Conservation (phyloP, 2,113 vertebrate genomes). For the Semicossyphus pulcher region DNA sequence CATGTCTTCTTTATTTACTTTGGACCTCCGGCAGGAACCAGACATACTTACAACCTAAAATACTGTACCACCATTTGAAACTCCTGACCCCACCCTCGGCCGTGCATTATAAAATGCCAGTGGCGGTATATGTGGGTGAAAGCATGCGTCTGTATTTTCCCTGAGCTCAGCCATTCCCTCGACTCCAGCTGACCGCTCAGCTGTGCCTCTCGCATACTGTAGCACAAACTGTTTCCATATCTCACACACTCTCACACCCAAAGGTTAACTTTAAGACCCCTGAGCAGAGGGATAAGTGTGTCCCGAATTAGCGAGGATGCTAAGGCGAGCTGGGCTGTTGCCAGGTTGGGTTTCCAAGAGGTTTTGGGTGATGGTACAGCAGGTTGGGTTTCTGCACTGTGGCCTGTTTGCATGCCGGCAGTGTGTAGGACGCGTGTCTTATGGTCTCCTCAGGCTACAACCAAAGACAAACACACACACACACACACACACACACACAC, state of each 20-base stretch:
- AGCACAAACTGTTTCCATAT: conserved; percentile 70
- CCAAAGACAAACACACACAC: conserved; percentile 52
- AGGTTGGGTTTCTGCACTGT: conserved; percentile 64
- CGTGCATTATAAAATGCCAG: conserved; percentile 51
- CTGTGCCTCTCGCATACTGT: conserved; percentile 69
- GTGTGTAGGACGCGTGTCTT: conserved; percentile 56
- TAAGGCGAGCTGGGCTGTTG: conserved; percentile 54
- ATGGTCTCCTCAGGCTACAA: conserved; percentile 50
- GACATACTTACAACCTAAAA: conserved; percentile 38
- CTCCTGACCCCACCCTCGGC: conserved; percentile 51
- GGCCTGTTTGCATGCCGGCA: conserved; percentile 56
- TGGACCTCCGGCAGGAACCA: neutral
- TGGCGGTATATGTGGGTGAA: conserved; percentile 51
- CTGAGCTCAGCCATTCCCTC: conserved; percentile 72
- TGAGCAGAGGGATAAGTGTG: conserved; percentile 63
- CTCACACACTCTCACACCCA: conserved; percentile 51
- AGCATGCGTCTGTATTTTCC: conserved; percentile 55
- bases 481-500: conserved; percentile 30
- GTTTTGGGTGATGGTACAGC: conserved; percentile 41
- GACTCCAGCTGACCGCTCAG: conserved; percentile 73
- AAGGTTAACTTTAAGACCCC: conserved; percentile 65
- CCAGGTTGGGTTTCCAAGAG: conserved; percentile 48
- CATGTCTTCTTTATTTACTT: neutral
- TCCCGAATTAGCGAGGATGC: conserved; percentile 75
- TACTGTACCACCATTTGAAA: conserved; percentile 43